phyloP scores from a whole-genome alignment of 2,888 invertebrate species.

The Andricus quercusramuli region DNA sequence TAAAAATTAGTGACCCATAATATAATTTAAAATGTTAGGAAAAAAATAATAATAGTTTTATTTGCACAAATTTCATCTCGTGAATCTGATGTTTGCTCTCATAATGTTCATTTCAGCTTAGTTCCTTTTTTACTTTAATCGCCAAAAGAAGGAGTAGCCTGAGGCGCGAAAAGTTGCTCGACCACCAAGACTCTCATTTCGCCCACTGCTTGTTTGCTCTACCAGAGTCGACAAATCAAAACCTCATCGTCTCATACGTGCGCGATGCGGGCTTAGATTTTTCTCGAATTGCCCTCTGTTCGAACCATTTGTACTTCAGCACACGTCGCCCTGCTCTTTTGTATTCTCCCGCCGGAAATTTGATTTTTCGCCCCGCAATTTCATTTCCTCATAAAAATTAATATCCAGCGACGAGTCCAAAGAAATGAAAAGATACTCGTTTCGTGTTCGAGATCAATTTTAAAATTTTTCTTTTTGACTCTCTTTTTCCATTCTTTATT shows the following conservation, averaged over 20 bases:
- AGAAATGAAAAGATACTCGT: constrained; percentile 10
- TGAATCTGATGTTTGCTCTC: neutral
- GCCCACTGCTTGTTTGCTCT: constrained; percentile 38
- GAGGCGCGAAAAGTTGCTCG: constrained; percentile 41
- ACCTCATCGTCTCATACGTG: constrained; percentile 39
- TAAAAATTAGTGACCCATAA: no score
- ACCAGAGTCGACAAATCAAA: constrained; percentile 33
- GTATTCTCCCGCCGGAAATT: constrained; percentile 32
- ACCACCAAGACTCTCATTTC: constrained; percentile 38
- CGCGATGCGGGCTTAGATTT: constrained; percentile 29
- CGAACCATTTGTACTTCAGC: constrained; percentile 30
- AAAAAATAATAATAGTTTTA: neutral
- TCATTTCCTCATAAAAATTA: constrained; percentile 41
- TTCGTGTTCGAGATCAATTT: neutral
- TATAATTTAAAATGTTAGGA: no score
- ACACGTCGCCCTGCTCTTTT: constrained; percentile 35
- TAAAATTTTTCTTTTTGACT: neutral
- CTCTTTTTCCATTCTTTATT: neutral
- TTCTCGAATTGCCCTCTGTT: constrained; percentile 31
- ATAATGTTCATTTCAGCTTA: constrained; percentile 8
- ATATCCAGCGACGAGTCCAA: constrained; percentile 18
- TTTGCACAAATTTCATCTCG: neutral
- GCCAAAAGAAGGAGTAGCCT: constrained; percentile 33
- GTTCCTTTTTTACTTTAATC: constrained; percentile 14
- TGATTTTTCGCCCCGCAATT: constrained; percentile 36